Conservation (phyloP, 2,113 vertebrate species). For the Arenaria interpres region DNA sequence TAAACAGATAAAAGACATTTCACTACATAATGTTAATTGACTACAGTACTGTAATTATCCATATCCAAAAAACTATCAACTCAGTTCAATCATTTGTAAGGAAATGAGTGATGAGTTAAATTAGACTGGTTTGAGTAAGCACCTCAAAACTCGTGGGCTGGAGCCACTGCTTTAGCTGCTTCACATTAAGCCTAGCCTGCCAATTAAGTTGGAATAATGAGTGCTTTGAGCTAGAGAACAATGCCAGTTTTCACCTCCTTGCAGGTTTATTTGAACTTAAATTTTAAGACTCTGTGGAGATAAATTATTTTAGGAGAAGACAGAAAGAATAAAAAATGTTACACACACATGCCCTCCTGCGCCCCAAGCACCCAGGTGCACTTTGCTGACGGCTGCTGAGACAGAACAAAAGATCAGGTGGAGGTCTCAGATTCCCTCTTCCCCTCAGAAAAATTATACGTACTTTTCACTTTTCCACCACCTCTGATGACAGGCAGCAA, state of each 20-base stretch:
- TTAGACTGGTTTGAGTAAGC: not conserved
- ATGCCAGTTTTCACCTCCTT: not conserved
- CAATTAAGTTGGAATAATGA: not conserved
- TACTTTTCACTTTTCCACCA: not conserved
- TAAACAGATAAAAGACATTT: not conserved
- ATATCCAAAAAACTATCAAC: not conserved
- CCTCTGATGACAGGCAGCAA: not conserved
- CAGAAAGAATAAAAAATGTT: not conserved
- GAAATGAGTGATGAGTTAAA: not conserved
- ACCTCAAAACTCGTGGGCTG: not conserved
- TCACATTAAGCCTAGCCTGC: not conserved
- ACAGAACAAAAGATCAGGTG: slow-evolving; percentile 6
- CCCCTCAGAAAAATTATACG: not conserved
- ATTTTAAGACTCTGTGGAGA: not conserved
- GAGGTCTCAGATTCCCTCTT: not conserved
- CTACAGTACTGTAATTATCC: not conserved
- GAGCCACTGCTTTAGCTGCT: not conserved
- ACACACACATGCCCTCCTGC: not conserved
- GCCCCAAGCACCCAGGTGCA: not conserved
- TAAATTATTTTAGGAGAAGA: not conserved
- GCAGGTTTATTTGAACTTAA: not conserved
- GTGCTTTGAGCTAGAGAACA: not conserved
- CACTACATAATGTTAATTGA: not conserved
- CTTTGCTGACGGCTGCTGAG: not conserved
- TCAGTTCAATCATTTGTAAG: not conserved